Percentiles rank a stretch among this genome's conserved stretches.
Conservation (phyloP, 30 jellyfish, hydroid and myxozoan species). For the Hydractinia symbiolongicarpus region DNA sequence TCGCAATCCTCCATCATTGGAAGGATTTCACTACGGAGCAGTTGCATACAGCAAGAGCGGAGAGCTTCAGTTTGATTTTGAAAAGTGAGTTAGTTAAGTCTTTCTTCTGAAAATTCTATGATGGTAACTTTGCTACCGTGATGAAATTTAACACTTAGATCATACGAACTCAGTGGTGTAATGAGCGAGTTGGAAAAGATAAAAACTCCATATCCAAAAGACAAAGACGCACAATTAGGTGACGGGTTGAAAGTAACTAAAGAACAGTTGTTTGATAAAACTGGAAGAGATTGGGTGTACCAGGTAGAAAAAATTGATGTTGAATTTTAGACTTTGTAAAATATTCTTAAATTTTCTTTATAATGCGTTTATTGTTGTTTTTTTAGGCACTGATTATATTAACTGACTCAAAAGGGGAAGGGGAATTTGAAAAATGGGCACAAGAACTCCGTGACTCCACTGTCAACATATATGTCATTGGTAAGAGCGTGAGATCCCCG, state of each 20-base stretch:
- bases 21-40: slow-evolving; percentile 37
- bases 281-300: slow-evolving; percentile 36
- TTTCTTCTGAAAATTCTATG: background rate
- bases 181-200: slow-evolving; percentile 15
- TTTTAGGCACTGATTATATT: slow-evolving; percentile 24
- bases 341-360: no score
- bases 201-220: slow-evolving; percentile 12
- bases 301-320: slow-evolving; percentile 19
- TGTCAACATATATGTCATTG: slow-evolving; percentile 28
- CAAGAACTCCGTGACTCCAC: slow-evolving; percentile 32
- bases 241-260: slow-evolving; percentile 27
- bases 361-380: background rate
- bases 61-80: slow-evolving; percentile 34
- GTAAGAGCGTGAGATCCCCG: no score
- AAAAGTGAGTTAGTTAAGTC: slow-evolving; percentile 11
- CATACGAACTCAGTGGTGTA: slow-evolving; percentile 19
- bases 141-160: background rate
- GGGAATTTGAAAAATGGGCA: slow-evolving; percentile 21
- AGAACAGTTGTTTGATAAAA: slow-evolving; percentile 30
- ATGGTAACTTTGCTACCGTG: background rate
- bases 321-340: no score
- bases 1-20: slow-evolving; percentile 24
- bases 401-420: slow-evolving; percentile 26
- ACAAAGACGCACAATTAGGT: slow-evolving; percentile 17
- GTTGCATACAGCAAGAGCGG: slow-evolving; percentile 29